Evolutionary conservation across 2,797 vertebrate species (phyloP), one percentile per base, ranked within the genome.

Genomic region (Cottoperca gobio): DNA sequence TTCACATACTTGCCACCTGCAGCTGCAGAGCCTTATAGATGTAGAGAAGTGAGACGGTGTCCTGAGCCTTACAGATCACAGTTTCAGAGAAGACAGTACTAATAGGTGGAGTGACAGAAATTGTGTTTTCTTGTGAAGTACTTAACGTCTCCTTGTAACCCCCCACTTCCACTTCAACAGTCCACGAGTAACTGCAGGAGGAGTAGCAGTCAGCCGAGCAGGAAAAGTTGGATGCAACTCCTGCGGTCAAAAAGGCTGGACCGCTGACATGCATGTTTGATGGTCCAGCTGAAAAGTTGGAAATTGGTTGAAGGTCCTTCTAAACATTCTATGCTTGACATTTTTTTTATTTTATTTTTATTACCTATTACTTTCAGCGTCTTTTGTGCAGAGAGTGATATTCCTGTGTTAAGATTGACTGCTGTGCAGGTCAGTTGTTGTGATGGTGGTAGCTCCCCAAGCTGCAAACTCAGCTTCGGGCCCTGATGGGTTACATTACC

Each of bases 121-220:
- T 40, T 0, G 28, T 57, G 40, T 55, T 54, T 21, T 72, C 79
- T 12, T 45, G 6, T 8, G 19, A 24, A 0, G 12, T 42, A 0
- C 5, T 8, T 16, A 19, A 13, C 2, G 5, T 1, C 7, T 5
- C 3, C 3, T n/a, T n/a, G n/a, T n/a, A 31, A 8, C 31, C 31
- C 6, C 33, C 31, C 6, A n/a, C n/a, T n/a, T n/a, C n/a, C n/a
- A n/a, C n/a, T n/a, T 33, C 31, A 11, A 50, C 14, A 1, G 2
- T 58, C 83, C 75, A 85, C 0, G 1, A 26, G 58, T 68, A 85
- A 53, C 6, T 61, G 24, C 86, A 87, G 53, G 75, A 58, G 8
- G 83, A 69, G 68, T 43, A 64, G 69, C 86, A 87, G 58, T 74
- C 26, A 1, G 80, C 71, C 0, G 65, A 76, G 54, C 86, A 88